Evolutionary conservation across 2,888 invertebrate species (phyloP), one percentile per base, ranked within the genome.

Genomic region (Brassicogethes aeneus): DNA sequence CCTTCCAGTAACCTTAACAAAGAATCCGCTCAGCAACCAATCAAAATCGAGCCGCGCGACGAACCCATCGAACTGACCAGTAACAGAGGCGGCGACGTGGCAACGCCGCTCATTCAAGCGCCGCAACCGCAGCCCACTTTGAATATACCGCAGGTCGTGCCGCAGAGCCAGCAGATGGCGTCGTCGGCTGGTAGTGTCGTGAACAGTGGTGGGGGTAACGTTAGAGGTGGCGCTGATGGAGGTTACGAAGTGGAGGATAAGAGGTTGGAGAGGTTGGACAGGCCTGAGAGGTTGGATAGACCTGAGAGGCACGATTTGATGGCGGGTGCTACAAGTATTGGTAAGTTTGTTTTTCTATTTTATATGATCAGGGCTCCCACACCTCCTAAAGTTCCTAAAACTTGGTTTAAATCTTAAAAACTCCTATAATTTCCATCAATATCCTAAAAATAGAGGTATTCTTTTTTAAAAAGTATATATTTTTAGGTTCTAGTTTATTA

Each of bases 61-160:
- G 68, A 68, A 48, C 69, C 68, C 0, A 68, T 68, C 43, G 69
- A 69, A 49, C 48, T 68, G 15, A 68, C 68, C 3, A 65, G 52
- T 50, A 57, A 60, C 31, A 51, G 45, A 35, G 43, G 61, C 31
- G 50, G 29, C 16, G 55, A 59, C 30, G 45, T 17, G 10, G 37
- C 17, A 36, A 45, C 46, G 14, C n/a, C 45, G 12, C 48, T 39
- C 7, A 38, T 36, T 2, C 44, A 45, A 42, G 3, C 5, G 39
- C 44, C 42, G 17, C 51, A 53, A 34, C 32, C 45, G 15, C 58
- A 58, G 43, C 65, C 68, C 15, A n/a, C n/a, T n/a, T 50, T 67
- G 17, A 68, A 69, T 50, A 59, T 69, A 41, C 64, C 68, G 5
- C 57, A 62, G 38, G 60, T 65, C 15, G 59, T 64, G 41, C 60